Evolutionary conservation across 30 jellyfish, hydroid and myxozoan genomes (phyloP).

Genomic region (Aurelia aurita complex sp. Pacific): DNA sequence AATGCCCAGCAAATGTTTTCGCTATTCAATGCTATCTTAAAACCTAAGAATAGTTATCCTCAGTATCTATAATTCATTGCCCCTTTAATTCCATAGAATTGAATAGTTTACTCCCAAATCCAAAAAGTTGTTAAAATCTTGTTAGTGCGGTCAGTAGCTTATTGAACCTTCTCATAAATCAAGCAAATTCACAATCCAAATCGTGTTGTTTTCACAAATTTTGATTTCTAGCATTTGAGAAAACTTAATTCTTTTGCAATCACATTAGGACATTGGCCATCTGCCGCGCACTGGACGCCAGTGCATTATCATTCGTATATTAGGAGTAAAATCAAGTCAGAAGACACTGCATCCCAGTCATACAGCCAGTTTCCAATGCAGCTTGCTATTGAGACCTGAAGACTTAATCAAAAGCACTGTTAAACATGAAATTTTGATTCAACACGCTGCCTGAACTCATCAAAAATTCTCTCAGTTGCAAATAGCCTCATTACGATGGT

Average conservation of each 20-base stretch:
- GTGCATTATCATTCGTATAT: neutral
- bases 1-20: no score
- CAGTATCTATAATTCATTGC: no score
- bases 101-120: neutral
- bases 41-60: no score
- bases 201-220: slow-evolving; percentile 1
- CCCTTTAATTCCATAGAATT: no score
- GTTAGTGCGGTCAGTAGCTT: slow-evolving; percentile 6
- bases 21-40: no score
- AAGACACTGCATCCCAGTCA: slow-evolving; percentile 3
- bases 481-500: slow-evolving; percentile 23
- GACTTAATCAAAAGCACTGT: slow-evolving; percentile 50
- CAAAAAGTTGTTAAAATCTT: slow-evolving; percentile 4
- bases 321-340: neutral
- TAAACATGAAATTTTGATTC: slow-evolving; percentile 46
- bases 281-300: slow-evolving; percentile 14
- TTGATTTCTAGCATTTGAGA: neutral
- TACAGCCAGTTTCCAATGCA: slow-evolving; percentile 16
- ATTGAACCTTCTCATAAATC: neutral
- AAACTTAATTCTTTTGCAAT: neutral
- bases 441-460: slow-evolving; percentile 22
- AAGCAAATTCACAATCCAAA: slow-evolving; percentile 5
- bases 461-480: slow-evolving; percentile 58
- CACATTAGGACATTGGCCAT: slow-evolving; percentile 4
- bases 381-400: neutral